These are phyloP conservation scores for Strix aluco DNA, from an alignment of 2,113 vertebrate genomes.

Conservation along the genomic window DNA sequence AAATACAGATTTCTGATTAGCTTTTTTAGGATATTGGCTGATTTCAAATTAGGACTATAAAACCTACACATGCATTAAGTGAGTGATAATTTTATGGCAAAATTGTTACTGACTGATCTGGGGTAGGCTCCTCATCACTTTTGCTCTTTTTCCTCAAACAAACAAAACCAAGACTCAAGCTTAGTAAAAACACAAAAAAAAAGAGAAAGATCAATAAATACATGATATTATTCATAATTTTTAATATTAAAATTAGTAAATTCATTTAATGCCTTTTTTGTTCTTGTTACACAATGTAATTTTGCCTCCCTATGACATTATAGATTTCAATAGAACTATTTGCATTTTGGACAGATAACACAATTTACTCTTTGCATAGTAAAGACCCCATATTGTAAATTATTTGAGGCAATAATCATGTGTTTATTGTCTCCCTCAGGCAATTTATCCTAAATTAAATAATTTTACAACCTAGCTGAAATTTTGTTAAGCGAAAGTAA, in stretches of 20 bases:
- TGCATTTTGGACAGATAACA: not conserved
- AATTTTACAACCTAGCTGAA: not conserved
- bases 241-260: not conserved
- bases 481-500: not conserved
- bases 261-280: not conserved
- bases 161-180: not conserved
- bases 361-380: not conserved
- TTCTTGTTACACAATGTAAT: not conserved
- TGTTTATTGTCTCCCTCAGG: not conserved
- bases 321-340: not conserved
- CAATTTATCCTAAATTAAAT: not conserved
- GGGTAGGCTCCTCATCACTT: not conserved
- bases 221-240: fast-evolving
- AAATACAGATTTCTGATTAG: not conserved
- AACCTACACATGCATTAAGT: not conserved
- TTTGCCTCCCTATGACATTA: not conserved
- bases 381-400: not conserved
- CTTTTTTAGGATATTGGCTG: not conserved
- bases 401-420: not conserved
- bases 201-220: not conserved
- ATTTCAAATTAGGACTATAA: not conserved
- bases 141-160: not conserved
- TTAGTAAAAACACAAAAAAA: not conserved
- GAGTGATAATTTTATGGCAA: not conserved
- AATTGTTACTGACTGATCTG: not conserved